Conservation (phyloP, 2,113 vertebrate species). For the Colaptes auratus region DNA sequence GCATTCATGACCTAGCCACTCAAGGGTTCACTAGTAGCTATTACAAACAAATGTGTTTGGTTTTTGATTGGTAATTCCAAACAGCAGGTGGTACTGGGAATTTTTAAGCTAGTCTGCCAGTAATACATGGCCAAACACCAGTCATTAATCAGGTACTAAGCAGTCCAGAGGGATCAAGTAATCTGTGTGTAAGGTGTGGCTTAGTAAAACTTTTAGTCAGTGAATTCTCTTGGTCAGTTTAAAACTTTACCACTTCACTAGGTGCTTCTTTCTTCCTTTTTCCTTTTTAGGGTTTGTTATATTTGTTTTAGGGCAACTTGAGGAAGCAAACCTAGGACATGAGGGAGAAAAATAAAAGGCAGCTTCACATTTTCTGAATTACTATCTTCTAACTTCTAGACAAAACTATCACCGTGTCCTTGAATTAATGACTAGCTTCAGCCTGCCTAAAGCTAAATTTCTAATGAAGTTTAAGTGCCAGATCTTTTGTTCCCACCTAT, state of each 20-base stretch:
- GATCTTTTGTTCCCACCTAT: background rate
- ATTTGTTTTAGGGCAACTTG: background rate
- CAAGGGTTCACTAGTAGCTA: background rate
- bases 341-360: no score
- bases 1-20: background rate
- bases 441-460: background rate
- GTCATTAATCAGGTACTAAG: background rate
- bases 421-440: background rate
- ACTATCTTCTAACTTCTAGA: background rate
- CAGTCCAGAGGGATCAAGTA: background rate
- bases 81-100: background rate
- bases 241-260: background rate
- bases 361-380: background rate
- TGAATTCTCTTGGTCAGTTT: background rate
- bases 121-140: background rate
- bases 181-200: background rate
- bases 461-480: background rate
- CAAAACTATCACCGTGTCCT: background rate
- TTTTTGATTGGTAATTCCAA: background rate
- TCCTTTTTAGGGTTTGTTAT: background rate
- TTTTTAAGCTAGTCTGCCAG: background rate
- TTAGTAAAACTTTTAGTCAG: background rate
- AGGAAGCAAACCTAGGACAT: background rate
- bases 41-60: no score
- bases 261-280: background rate